These are phyloP conservation scores for Macaca fascicularis DNA, from an alignment of 2,113 vertebrate genomes.

Conservation along the genomic window T2T-MFA8v1.1 NC_088391.1:30888501-30889000, in stretches of 20 bases:
- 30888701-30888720: neutral
- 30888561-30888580: neutral
- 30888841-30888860: neutral
- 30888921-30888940: neutral
- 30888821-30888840: neutral
- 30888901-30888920: too few relatives aligned
- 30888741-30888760: neutral
- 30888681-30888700: neutral
- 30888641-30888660: neutral
- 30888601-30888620: slow-evolving; percentile 2
- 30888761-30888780: neutral
- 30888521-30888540: slow-evolving; percentile 10
- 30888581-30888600: neutral
- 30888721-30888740: neutral
- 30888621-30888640: neutral
- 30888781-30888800: neutral
- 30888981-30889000: neutral
- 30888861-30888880: neutral
- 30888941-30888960: neutral
- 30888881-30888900: neutral
- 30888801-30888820: neutral
- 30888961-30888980: neutral
- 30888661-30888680: neutral
- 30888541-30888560: neutral
- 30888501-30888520: neutral